phyloP scores from a whole-genome alignment of 1,140 invertebrate genomes.

The Euschistus heros region DNA sequence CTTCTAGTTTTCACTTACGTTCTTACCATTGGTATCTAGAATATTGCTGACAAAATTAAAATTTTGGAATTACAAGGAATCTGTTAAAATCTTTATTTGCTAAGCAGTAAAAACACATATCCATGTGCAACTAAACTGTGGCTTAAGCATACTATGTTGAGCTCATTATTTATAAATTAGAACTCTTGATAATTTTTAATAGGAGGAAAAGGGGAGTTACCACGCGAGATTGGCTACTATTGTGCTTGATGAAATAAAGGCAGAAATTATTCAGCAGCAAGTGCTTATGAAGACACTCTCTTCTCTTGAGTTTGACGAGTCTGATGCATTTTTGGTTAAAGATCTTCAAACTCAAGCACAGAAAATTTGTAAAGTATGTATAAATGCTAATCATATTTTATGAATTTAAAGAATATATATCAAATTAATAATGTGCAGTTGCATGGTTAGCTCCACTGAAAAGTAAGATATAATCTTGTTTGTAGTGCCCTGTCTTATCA shows the following conservation, averaged over 20 bases:
- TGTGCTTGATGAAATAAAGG: not conserved
- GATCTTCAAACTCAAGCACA: not conserved
- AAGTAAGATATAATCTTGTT: no score
- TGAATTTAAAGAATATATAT: no score
- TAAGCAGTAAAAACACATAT: no score
- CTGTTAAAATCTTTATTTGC: no score
- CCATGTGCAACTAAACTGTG: no score
- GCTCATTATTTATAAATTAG: not conserved
- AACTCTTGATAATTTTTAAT: not conserved
- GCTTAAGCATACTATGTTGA: not conserved
- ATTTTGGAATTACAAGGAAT: not conserved
- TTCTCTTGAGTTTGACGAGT: not conserved
- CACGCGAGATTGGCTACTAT: not conserved
- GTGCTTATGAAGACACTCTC: constrained; percentile 6
- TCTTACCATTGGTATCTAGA: not conserved
- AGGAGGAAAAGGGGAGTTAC: constrained; percentile 14
- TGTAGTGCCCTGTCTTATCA: no score
- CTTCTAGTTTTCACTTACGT: no score
- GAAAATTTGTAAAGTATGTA: not conserved
- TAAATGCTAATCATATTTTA: not conserved
- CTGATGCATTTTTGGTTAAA: not conserved
- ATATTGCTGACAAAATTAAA: not conserved
- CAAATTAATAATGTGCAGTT: no score
- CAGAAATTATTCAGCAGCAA: not conserved
- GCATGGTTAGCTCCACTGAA: no score